Conservation (phyloP, 1,140 invertebrate species). For the Drosophila lacteicornis region DNA sequence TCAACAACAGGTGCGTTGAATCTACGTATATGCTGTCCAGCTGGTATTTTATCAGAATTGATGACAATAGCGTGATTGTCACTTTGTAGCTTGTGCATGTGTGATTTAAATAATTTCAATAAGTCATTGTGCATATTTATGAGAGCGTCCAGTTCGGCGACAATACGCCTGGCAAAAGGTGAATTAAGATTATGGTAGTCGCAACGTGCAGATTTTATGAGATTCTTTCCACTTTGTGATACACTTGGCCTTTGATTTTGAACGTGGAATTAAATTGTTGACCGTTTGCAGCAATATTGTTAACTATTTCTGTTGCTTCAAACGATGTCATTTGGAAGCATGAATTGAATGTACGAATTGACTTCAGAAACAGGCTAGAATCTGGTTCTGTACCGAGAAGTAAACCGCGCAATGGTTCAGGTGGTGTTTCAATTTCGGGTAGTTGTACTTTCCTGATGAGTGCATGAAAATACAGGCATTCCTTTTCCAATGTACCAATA, state of each 20-base stretch:
- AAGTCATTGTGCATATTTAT: too few relatives aligned
- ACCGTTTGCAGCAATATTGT: not conserved
- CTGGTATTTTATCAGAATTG: constrained; percentile 5
- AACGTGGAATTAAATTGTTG: too few relatives aligned
- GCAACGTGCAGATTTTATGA: too few relatives aligned
- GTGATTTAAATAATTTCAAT: not conserved
- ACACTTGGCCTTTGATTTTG: too few relatives aligned
- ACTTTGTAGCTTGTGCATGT: not conserved
- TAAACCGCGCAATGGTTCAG: not conserved
- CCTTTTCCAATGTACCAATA: not conserved
- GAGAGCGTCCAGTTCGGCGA: too few relatives aligned
- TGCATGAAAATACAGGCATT: not conserved
- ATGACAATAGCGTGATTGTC: constrained; percentile 6
- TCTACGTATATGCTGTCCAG: constrained; percentile 9
- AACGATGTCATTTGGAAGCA: too few relatives aligned
- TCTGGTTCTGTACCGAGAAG: too few relatives aligned
- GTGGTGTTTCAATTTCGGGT: not conserved
- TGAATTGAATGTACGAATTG: too few relatives aligned
- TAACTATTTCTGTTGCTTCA: constrained; percentile 7
- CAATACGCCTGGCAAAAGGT: too few relatives aligned
- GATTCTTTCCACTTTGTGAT: too few relatives aligned
- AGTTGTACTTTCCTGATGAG: not conserved
- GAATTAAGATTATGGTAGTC: too few relatives aligned
- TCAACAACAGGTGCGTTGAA: constrained; percentile 22
- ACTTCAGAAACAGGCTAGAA: too few relatives aligned